These are phyloP conservation scores for Eulithis prunata DNA, from an alignment of 2,888 invertebrate species.

Conservation along the genomic window DNA sequence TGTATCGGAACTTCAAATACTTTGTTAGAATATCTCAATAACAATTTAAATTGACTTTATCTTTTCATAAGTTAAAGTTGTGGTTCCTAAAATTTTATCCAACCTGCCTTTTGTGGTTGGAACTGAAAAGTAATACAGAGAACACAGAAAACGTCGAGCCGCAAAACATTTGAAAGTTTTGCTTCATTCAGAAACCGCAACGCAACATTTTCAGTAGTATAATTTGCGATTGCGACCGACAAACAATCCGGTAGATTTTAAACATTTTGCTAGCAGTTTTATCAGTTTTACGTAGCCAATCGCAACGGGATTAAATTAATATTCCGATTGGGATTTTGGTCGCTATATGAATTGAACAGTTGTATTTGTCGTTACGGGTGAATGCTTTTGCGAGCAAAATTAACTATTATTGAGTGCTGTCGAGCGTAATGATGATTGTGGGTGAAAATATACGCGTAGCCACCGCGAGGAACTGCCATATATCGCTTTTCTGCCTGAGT, in stretches of 20 bases:
- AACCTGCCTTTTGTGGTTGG: slow-evolving; percentile 52
- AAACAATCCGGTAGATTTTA: slow-evolving; percentile 48
- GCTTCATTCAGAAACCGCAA: slow-evolving; percentile 55
- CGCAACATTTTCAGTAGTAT: slow-evolving; percentile 50
- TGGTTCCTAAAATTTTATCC: slow-evolving; percentile 48
- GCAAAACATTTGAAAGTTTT: slow-evolving; percentile 65
- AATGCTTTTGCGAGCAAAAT: slow-evolving; percentile 44
- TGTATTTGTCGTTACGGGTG: slow-evolving; percentile 43
- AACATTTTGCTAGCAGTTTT: slow-evolving; percentile 23
- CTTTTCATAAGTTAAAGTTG: slow-evolving; percentile 52
- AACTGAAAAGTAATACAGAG: slow-evolving; percentile 63
- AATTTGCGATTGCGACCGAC: slow-evolving; percentile 55
- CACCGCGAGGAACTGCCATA: slow-evolving; percentile 27
- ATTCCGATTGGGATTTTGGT: slow-evolving; percentile 46
- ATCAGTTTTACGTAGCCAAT: slow-evolving; percentile 44
- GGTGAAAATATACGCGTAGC: slow-evolving; percentile 44
- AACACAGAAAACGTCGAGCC: slow-evolving; percentile 58
- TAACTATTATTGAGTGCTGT: slow-evolving; percentile 48
- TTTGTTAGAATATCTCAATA: slow-evolving; percentile 45
- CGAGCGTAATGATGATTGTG: slow-evolving; percentile 47
- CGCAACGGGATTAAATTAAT: slow-evolving; percentile 51
- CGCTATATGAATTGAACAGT: slow-evolving; percentile 36
- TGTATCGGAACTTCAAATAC: slow-evolving; percentile 40
- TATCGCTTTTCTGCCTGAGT: slow-evolving; percentile 35
- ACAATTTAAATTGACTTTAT: slow-evolving; percentile 50